Base-by-base conservation (phyloP, 2,797 vertebrate genomes). In the Phalanger gymnotis region DNA sequence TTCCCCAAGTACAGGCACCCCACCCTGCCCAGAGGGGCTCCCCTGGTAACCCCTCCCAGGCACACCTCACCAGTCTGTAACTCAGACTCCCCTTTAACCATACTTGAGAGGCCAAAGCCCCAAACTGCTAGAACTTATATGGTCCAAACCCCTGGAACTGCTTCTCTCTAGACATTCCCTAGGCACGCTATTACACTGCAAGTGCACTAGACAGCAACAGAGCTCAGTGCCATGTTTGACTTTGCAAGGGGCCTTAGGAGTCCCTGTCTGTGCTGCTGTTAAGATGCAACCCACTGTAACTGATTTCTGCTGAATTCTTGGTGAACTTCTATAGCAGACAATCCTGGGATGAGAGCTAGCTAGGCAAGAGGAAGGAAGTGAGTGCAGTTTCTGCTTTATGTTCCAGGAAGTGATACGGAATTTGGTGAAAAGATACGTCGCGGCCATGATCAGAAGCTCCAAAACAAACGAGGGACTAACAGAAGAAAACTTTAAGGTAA, bases 401-500 rank as follows among this genome's bases (percentile, higher is more conserved):
- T 98, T 98, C 19, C 98, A 99, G 99, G 99, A 99, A 98, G 99
- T 99, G 98, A 99, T 99, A 98, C 99, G 99, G 89, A 99, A 97
- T 98, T 99, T 99, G 98, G 99, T 99, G 98, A 99, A 99, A 98
- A 98, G 99, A 93, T 99, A 99, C 0, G 99, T 99, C 27, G 99
- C 99, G 53, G 99, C 99, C 95, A 99, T 99, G 99, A 99, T 99
- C 96, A 99, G 99, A 98, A 99, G 99, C 97, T 99, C 99, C 94
- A 99, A 99, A 99, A 99, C 99, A 52, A 99, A 99, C 0, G 99
- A 99, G 97, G 99, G 99, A 1, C 98, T 99, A 97, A 99, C 99
- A 0, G 99, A 99, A 98, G 99, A 99, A 98, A 99, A 99, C 97
- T 99, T 99, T 93, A 99, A 99, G 99, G 99, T 99, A 98, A 98